Evolutionary conservation across 2,113 vertebrate species (phyloP).

Genomic region (Ptilorrhoa leucosticta): DNA sequence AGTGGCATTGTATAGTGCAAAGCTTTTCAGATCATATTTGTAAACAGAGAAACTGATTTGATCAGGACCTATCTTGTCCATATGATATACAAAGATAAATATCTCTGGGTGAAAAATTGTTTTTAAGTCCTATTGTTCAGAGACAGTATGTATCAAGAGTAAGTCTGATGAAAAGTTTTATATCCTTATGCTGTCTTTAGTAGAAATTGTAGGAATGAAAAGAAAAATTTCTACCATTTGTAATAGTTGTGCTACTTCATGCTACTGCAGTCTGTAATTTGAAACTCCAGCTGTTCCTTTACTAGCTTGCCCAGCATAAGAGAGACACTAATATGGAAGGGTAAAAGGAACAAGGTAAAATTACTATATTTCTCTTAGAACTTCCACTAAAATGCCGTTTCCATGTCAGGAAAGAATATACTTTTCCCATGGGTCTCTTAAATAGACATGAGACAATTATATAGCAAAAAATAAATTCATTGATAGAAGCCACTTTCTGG

Average conservation of each 20-base stretch:
- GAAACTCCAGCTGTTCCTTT: constrained; percentile 24
- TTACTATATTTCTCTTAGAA: neutral
- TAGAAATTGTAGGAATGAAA: neutral
- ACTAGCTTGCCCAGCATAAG: neutral
- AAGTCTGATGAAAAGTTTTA: neutral
- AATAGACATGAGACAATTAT: neutral
- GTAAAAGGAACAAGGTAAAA: neutral
- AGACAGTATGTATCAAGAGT: neutral
- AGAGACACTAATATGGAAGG: neutral
- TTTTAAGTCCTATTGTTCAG: neutral
- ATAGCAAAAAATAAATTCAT: neutral
- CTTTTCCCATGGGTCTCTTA: neutral
- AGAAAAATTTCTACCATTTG: neutral
- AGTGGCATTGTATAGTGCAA: neutral
- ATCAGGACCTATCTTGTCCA: neutral
- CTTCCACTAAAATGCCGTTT: neutral
- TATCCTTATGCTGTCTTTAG: neutral
- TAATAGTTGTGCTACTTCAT: neutral
- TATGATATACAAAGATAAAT: neutral
- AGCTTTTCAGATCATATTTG: neutral
- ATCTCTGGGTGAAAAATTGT: neutral
- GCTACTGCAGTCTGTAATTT: constrained; percentile 8
- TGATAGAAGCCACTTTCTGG: neutral
- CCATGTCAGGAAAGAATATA: neutral
- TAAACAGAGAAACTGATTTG: neutral